phyloP scores from a whole-genome alignment of 2,113 vertebrate species.

The Callaeas wilsoni region DNA sequence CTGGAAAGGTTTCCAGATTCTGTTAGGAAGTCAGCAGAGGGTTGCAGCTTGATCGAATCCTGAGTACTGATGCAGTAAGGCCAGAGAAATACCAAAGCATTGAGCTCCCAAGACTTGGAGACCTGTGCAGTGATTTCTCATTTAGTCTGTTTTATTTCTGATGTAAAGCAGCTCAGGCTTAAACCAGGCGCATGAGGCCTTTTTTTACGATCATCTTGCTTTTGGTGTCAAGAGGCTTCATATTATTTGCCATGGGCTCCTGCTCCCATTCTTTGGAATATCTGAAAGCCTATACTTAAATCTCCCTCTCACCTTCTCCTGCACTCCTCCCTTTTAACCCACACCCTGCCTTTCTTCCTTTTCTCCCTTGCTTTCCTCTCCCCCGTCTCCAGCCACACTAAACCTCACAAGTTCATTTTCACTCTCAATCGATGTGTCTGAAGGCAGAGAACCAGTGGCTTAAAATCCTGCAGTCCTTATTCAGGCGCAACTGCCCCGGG shows the following conservation, averaged over 20 bases:
- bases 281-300: constrained; percentile 30
- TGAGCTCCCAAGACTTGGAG: not conserved
- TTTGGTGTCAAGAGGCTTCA: constrained; percentile 43
- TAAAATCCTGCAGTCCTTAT: not conserved
- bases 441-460: constrained; percentile 33
- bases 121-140: not conserved
- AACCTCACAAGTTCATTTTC: not conserved
- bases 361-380: not conserved
- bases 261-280: constrained; percentile 58
- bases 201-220: constrained; percentile 35
- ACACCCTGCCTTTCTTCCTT: constrained; percentile 12
- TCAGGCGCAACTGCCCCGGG: no score
- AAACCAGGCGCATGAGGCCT: not conserved
- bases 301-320: constrained; percentile 19
- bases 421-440: constrained; percentile 1
- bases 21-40: not conserved
- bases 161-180: not conserved
- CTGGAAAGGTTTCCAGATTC: not conserved
- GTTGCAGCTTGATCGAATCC: not conserved
- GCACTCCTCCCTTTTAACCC: constrained; percentile 25
- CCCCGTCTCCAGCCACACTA: constrained; percentile 24
- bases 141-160: not conserved
- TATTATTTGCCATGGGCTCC: constrained; percentile 41
- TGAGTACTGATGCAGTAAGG: not conserved
- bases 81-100: not conserved